Evolutionary conservation across 2,797 vertebrate species (phyloP), one percentile per base, ranked within the genome.

Genomic region (Acomys russatus): DNA sequence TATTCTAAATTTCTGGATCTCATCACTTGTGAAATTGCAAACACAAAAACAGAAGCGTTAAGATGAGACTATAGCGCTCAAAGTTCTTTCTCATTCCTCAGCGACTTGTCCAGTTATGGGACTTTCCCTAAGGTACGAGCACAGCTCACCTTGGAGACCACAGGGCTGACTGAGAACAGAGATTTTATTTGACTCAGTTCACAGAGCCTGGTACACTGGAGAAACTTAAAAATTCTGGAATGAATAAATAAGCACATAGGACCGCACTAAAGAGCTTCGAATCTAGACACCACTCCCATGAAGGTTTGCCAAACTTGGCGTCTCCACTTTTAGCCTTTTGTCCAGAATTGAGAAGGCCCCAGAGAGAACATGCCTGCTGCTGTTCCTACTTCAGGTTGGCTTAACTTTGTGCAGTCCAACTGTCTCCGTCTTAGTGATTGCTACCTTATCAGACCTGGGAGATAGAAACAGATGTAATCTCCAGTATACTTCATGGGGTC

Each of bases 321-420:
- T 96, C 94, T 97, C 51, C 66, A 71, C 88, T 76, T 84, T 94
- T 70, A 85, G 85, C 88, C 85, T 92, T 94, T 94, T 88, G 88
- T 95, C 91, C 93, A 76, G 86, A 83, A 88, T 66, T 66, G 92
- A 92, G 96, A 92, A 96, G 94, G 94, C 68, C 92, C 49, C 33
- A 20, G 63, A 95, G 88, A 92, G 64, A 73, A 92, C 93, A 94
- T 90, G 79, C 86, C 68, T 82, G n/a, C 56, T 80, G 49, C 64
- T 84, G 28, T 44, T 86, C 30, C 94, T 96, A n/a, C 86, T 83
- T 82, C 15, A 76, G 96, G 95, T 92, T 92, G 30, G 73, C 96
- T 95, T 74, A 59, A 93, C 96, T 97, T 95, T 97, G 95, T 96
- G 95, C 35, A 15, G 25, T 35, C 93, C 80, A 76, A 76, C 82